Evolutionary conservation across 2,113 vertebrate genomes (phyloP).

Genomic region (Lampris megalopsis): DNA sequence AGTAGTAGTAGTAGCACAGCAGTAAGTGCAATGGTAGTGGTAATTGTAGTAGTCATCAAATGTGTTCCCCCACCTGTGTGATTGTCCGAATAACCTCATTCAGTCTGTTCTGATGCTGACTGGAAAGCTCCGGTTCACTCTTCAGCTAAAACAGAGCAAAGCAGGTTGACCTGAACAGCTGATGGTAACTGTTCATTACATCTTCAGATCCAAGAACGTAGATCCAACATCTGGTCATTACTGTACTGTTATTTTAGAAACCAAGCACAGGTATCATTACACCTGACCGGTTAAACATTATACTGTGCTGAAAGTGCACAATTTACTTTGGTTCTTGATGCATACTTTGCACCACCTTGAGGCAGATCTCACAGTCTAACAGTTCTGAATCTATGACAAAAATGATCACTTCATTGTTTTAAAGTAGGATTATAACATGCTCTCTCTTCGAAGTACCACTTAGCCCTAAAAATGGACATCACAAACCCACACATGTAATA

Average conservation of each 20-base stretch:
- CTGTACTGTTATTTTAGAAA: background rate
- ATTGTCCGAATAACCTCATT: slow-evolving; percentile 92
- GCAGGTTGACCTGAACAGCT: background rate
- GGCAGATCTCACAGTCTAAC: background rate
- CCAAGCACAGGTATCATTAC: background rate
- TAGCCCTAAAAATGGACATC: too few relatives aligned
- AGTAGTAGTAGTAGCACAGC: too few relatives aligned
- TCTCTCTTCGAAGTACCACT: background rate
- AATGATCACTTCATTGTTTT: background rate
- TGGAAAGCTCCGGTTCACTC: slow-evolving; percentile 85
- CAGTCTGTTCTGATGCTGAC: slow-evolving; percentile 88
- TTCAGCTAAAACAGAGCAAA: slow-evolving; percentile 81
- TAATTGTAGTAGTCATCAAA: too few relatives aligned
- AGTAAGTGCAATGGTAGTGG: too few relatives aligned
- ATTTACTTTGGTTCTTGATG: background rate
- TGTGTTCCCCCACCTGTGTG: slow-evolving; percentile 85
- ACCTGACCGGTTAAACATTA: too few relatives aligned
- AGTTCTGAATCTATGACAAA: too few relatives aligned
- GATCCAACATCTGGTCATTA: too few relatives aligned
- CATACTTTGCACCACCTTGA: background rate
- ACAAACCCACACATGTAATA: background rate
- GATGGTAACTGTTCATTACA: background rate
- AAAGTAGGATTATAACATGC: background rate
- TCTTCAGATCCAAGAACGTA: too few relatives aligned
- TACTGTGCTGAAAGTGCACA: too few relatives aligned